Evolutionary conservation across 1,140 invertebrate genomes (phyloP), one percentile per base, ranked within the genome.

Genomic region (Apis cerana): DNA sequence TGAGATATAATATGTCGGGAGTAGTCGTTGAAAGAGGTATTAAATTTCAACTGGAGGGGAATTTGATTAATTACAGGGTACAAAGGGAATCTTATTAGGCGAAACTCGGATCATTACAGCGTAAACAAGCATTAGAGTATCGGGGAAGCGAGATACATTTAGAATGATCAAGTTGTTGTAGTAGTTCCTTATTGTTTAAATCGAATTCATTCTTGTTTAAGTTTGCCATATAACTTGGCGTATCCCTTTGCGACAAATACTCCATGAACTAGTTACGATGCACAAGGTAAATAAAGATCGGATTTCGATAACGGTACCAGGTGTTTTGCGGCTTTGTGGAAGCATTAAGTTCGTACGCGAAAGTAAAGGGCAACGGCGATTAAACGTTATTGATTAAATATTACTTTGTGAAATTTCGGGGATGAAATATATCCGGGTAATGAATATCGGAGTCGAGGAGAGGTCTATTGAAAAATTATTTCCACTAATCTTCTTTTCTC

Each of bases 231-330:
- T 62, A 75, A 81, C 72, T 52, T 15, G 52, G 58, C 75, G 58
- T 64, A 7, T 13, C 58, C 17, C 23, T n/a, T 21, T 12, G 43
- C 19, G 50, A 58, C 43, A 21, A 48, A 21, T 52, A 81, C 52
- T 75, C 72, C 1, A 17, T 23, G 3, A 81, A 67, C 62, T 81
- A 54, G 52, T 48, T 59, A 54, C 59, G 75, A 81, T 67, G n/a
- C 62, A 59, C 17, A 67, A 33, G 67, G 62, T 75, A 81, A 81
- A 75, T 58, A 81, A 75, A 81, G 79, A 81, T 68, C 72, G 62
- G 62, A 81, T 75, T 81, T 67, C 72, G 62, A 81, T 81, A 81
- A 75, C 65, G 62, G 79, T 33, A 19, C 43, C 79, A 68, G 79
- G 54, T 67, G 43, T 59, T 52, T 75, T 50, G 72, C 54, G 71